Percentiles rank a stretch among this genome's conserved stretches.
These are phyloP conservation scores for Hydra vulgaris DNA, from an alignment of 30 jellyfish, hydroid and myxozoan genomes.

Conservation along the genomic window DNA sequence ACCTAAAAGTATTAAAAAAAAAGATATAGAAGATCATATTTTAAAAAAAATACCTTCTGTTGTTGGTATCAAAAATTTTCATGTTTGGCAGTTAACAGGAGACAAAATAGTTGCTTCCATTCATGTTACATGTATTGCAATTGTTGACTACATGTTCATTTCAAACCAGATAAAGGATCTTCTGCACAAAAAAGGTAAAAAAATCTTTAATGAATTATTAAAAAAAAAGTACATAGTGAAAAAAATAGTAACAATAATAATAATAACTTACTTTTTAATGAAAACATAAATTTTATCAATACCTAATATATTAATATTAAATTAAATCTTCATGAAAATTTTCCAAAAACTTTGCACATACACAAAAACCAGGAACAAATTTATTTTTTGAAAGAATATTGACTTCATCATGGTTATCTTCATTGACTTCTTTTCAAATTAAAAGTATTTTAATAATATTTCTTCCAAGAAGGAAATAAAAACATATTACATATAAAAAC, in stretches of 20 bases:
- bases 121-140: constrained; percentile 76
- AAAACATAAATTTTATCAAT: constrained; percentile 69
- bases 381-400: too few relatives aligned
- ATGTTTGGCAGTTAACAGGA: constrained; percentile 94
- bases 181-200: constrained; percentile 63
- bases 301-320: constrained; percentile 78
- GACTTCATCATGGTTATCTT: too few relatives aligned
- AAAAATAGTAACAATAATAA: too few relatives aligned
- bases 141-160: constrained; percentile 65
- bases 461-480: too few relatives aligned
- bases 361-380: constrained; percentile 15
- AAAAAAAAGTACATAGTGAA: too few relatives aligned
- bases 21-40: constrained; percentile 74
- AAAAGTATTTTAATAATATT: too few relatives aligned
- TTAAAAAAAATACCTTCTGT: constrained; percentile 63
- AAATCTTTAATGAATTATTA: not conserved
- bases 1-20: constrained; percentile 76
- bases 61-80: constrained; percentile 73
- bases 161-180: constrained; percentile 57
- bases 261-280: not conserved
- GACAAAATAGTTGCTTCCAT: constrained; percentile 83
- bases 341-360: constrained; percentile 12
- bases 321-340: constrained; percentile 54
- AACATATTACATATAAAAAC: too few relatives aligned
- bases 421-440: too few relatives aligned